phyloP scores from a whole-genome alignment of 2,888 invertebrate species.

The Apodemia mormo region DNA sequence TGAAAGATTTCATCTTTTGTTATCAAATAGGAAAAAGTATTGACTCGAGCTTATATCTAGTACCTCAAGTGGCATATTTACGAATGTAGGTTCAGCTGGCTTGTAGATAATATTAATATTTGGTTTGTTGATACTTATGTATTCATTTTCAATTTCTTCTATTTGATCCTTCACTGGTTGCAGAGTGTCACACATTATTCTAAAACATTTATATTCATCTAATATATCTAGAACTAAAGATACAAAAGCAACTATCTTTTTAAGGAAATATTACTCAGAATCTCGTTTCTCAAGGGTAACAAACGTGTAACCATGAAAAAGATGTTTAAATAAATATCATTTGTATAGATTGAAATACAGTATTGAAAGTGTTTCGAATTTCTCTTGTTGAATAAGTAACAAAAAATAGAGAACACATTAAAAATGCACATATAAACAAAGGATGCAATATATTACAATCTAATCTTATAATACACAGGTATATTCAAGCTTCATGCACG shows the following conservation, averaged over 20 bases:
- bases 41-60: neutral
- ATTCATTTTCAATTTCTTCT: slow-evolving; percentile 51
- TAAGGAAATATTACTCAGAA: slow-evolving; percentile 37
- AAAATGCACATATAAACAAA: slow-evolving; percentile 3
- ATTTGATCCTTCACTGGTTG: slow-evolving; percentile 53
- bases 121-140: slow-evolving; percentile 21
- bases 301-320: neutral
- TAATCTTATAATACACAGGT: neutral
- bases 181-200: slow-evolving; percentile 59
- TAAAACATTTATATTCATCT: neutral
- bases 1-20: slow-evolving; percentile 48
- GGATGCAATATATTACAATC: slow-evolving; percentile 5
- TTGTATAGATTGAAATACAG: neutral
- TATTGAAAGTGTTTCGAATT: neutral
- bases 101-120: slow-evolving; percentile 43
- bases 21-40: too few relatives aligned
- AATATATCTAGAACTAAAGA: slow-evolving; percentile 10
- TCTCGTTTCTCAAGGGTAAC: slow-evolving; percentile 36
- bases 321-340: neutral
- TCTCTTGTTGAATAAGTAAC: neutral
- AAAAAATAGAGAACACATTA: slow-evolving; percentile 3
- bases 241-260: slow-evolving; percentile 31
- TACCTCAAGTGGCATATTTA: slow-evolving; percentile 73
- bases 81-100: slow-evolving; percentile 47
- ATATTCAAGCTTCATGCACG: neutral